Percentiles rank a stretch among this genome's conserved stretches.
phyloP scores from a whole-genome alignment of 2,888 invertebrate genomes.

The Eremobia ochroleuca region DNA sequence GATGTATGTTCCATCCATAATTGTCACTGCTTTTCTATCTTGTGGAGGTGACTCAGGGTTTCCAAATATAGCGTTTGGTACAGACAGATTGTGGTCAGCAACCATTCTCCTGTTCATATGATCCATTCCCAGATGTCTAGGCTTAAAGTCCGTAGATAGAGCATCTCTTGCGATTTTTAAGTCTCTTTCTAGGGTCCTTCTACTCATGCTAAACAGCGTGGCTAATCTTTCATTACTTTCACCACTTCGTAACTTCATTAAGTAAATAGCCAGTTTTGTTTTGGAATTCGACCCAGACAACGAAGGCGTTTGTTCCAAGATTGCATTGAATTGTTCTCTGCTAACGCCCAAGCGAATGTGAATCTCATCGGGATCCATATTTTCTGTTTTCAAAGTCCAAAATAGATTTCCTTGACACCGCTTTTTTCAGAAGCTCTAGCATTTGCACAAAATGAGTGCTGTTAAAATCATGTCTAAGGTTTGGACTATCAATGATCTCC shows the following conservation, averaged over 20 bases:
- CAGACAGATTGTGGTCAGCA: constrained; percentile 4
- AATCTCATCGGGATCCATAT: constrained; percentile 3
- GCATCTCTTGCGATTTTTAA: too few species aligned
- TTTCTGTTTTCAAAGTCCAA: neutral
- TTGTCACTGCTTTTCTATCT: neutral
- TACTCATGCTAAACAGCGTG: too few species aligned
- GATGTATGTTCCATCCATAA: constrained; percentile 1
- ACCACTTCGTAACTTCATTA: too few species aligned
- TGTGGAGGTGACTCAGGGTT: neutral
- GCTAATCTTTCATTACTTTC: too few species aligned
- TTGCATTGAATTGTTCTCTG: too few species aligned
- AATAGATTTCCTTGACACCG: neutral
- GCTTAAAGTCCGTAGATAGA: too few species aligned
- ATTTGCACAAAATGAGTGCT: neutral
- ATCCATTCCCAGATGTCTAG: too few species aligned
- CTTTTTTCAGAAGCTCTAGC: neutral
- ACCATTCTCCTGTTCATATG: neutral
- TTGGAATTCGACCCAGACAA: too few species aligned
- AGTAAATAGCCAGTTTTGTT: too few species aligned
- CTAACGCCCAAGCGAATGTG: neutral
- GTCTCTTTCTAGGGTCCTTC: too few species aligned
- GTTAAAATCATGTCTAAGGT: neutral
- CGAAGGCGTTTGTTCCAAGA: too few species aligned
- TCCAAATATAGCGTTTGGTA: constrained; percentile 3
- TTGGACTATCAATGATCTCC: neutral